A percentile compares a stretch with the other conserved stretches of the same genome.
phyloP scores from a whole-genome alignment of 2,888 invertebrate species.

The Sphecodes monilicornis region DNA sequence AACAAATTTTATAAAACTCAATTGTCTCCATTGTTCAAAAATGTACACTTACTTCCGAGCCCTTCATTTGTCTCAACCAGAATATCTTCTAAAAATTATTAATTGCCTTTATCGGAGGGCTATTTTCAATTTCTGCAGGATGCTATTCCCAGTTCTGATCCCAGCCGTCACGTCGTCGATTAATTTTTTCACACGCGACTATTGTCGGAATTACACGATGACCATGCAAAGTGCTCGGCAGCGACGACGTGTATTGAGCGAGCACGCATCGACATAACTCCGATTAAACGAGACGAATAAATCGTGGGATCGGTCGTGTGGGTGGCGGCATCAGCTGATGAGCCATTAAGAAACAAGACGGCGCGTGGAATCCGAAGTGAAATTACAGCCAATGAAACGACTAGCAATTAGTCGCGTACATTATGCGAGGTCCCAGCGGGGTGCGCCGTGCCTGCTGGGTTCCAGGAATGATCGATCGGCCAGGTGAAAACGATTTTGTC shows the following conservation, averaged over 20 bases:
- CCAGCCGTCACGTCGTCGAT: neutral
- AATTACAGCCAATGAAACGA: conserved; percentile 62
- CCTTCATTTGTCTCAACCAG: too few species aligned
- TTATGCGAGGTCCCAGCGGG: conserved; percentile 58
- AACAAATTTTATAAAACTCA: too few species aligned
- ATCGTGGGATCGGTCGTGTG: conserved; percentile 33
- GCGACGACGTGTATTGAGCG: neutral
- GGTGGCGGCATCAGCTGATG: conserved; percentile 45
- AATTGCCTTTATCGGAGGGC: neutral
- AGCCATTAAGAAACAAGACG: conserved; percentile 49
- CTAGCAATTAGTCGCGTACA: conserved; percentile 62
- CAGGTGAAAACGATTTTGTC: conserved; percentile 62
- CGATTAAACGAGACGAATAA: conserved; percentile 42
- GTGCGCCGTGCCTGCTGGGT: conserved; percentile 40
- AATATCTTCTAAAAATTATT: neutral
- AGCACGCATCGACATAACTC: conserved; percentile 23
- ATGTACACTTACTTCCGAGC: too few species aligned
- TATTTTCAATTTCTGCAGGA: neutral
- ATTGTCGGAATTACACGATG: neutral
- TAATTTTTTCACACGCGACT: neutral
- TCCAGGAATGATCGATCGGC: conserved; percentile 64
- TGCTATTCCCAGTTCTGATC: neutral
- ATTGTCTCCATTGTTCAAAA: too few species aligned
- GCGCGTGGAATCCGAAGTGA: conserved; percentile 54
- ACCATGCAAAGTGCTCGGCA: neutral